phyloP scores from a whole-genome alignment of 1,140 invertebrate genomes.

The Euglossa dilemma region DNA sequence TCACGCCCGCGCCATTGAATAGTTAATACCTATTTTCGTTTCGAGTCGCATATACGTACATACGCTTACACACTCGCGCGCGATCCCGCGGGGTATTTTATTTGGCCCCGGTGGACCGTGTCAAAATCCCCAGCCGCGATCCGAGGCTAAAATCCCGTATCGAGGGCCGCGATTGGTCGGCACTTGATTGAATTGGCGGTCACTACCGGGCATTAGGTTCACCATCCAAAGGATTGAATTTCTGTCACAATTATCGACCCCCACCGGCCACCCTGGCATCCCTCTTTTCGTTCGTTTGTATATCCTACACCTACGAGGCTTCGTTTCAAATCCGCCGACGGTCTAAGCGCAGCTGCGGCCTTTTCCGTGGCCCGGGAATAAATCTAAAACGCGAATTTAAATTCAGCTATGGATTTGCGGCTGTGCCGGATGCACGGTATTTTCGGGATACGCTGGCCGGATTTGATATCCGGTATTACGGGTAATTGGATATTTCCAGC shows the following conservation, averaged over 20 bases:
- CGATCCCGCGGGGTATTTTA: slow-evolving; percentile 55
- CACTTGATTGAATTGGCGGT: slow-evolving; percentile 74
- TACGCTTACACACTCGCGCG: slow-evolving; percentile 9
- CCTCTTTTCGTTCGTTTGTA: slow-evolving; percentile 36
- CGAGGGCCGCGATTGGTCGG: slow-evolving; percentile 68
- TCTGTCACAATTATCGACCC: slow-evolving; percentile 71
- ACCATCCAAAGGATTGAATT: slow-evolving; percentile 71
- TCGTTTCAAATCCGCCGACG: slow-evolving; percentile 44
- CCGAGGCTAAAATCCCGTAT: slow-evolving; percentile 65
- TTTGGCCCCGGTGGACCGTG: slow-evolving; percentile 60
- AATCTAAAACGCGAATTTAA: slow-evolving; percentile 39
- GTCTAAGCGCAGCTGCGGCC: slow-evolving; percentile 63
- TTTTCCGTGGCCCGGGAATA: slow-evolving; percentile 42
- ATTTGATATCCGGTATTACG: not conserved
- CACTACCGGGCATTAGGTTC: slow-evolving; percentile 71
- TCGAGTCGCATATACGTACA: slow-evolving; percentile 6
- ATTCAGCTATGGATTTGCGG: not conserved
- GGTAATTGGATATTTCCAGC: not conserved
- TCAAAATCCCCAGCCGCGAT: slow-evolving; percentile 59
- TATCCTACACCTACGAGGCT: slow-evolving; percentile 2
- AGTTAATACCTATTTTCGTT: slow-evolving; percentile 66
- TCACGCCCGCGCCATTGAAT: slow-evolving; percentile 51
- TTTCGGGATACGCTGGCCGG: not conserved
- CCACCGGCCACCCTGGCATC: not conserved
- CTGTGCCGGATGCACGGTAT: not conserved